Conservation (phyloP, 2,888 invertebrate genomes). For the Caenorhabditis sp. region DNA sequence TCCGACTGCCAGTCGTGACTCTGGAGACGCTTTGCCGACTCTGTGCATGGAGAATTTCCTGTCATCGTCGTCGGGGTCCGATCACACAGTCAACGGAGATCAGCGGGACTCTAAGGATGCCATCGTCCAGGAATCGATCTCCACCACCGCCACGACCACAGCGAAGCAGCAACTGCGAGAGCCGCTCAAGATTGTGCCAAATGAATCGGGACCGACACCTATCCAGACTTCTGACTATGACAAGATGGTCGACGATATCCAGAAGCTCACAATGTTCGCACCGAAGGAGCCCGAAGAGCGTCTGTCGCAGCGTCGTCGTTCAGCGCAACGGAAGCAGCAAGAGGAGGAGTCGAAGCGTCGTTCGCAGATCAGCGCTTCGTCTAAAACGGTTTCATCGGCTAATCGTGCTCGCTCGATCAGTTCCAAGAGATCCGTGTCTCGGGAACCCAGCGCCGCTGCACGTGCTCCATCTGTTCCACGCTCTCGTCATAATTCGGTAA, state of each 20-base stretch:
- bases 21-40: conserved; percentile 17
- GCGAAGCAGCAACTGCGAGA: conserved; percentile 19
- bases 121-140: neutral
- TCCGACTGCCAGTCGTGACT: conserved; percentile 23
- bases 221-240: neutral
- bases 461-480: conserved; percentile 19
- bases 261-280: conserved; percentile 51
- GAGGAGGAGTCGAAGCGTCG: conserved; percentile 36
- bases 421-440: conserved; percentile 23
- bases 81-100: conserved; percentile 15
- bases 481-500: conserved; percentile 29
- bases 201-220: neutral
- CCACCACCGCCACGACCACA: neutral
- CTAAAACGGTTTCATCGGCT: neutral
- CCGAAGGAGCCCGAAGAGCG: conserved; percentile 57
- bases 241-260: conserved; percentile 40
- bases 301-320: conserved; percentile 58
- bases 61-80: conserved; percentile 37
- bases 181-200: conserved; percentile 50
- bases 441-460: conserved; percentile 13
- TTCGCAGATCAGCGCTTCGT: neutral
- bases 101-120: conserved; percentile 9
- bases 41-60: conserved; percentile 16
- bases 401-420: conserved; percentile 39
- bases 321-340: conserved; percentile 48